Base-by-base conservation (phyloP, 2,888 invertebrate genomes). In the Drosophila algonquin region DNA sequence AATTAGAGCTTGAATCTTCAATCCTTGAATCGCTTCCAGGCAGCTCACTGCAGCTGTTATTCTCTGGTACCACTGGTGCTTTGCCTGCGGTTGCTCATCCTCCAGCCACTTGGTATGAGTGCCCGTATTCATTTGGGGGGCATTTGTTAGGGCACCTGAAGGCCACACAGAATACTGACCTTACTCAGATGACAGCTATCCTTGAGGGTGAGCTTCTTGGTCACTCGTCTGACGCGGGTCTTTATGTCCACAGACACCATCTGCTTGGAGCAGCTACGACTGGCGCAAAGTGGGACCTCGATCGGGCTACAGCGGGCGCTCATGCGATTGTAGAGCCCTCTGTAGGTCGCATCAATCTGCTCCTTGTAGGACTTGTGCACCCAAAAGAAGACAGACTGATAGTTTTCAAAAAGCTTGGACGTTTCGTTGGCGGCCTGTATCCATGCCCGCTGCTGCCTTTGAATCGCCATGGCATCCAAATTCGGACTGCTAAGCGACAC, bases 361-460 rank as follows among this genome's bases (percentile, higher is more conserved):
- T 79, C 69, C 51, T 87, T 89, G 46, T 88, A 84, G 50, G 77
- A 76, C 48, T 85, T 85, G 64, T 89, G 88, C 2, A 90, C 89
- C 63, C 79, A 73, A 12, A 87, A 88, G 54, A 91, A 88, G 2
- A 86, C 70, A 3, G 87, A 81, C 57, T 82, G 85, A 48, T 87
- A 89, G 46, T 64, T 81, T 51, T 90, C 90, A 48, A 89, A 90
- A 24, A 90, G 76, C 9, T 84, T 74, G 1, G 89, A 80, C 0
- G 91, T 90, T n/a, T 79, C 81, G 35, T 79, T 76, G 3, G 92
- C 90, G 3, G 91, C 92, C 60, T 88, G 90, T 63, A 88, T 64
- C 92, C 91, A 92, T 3, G 89, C 81, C 0, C 78, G 55, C 35
- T 84, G 77, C 50, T 90, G 89, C 9, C 69, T 44, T 35, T 85